Conservation (phyloP, 2,113 vertebrate species). For the Fukomys damarensis region DNA sequence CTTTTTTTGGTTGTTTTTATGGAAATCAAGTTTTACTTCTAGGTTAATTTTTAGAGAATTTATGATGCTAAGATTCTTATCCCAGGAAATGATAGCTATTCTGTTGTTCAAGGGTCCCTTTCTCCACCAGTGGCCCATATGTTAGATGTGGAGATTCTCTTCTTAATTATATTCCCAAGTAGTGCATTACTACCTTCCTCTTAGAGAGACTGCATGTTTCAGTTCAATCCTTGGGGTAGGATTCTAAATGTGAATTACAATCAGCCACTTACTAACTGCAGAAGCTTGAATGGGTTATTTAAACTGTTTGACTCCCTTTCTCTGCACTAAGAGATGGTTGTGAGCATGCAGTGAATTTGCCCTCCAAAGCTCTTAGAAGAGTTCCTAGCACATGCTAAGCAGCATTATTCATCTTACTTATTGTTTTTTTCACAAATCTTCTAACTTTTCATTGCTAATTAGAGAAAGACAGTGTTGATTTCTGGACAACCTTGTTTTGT, state of each 20-base stretch:
- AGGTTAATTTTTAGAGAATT: constrained; percentile 36
- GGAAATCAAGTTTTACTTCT: constrained; percentile 41
- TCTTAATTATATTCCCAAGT: background rate
- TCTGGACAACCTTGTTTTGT: background rate
- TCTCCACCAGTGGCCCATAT: background rate
- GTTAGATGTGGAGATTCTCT: background rate
- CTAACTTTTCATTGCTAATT: background rate
- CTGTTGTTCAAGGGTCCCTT: constrained; percentile 20
- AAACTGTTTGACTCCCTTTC: background rate
- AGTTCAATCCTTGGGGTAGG: background rate
- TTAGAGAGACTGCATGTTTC: background rate
- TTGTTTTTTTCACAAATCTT: background rate
- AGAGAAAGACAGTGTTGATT: background rate
- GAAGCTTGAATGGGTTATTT: background rate
- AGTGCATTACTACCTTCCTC: background rate
- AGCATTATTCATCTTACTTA: background rate
- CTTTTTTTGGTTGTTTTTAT: constrained; percentile 22
- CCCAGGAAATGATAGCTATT: constrained; percentile 37
- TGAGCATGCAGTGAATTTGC: background rate
- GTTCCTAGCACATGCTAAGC: background rate
- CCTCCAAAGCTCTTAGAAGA: background rate
- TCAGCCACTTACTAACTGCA: background rate
- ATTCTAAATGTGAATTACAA: background rate
- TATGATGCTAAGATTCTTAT: constrained; percentile 3
- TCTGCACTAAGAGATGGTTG: background rate